Percentiles rank a stretch among this genome's conserved stretches.
Evolutionary conservation across 2,113 vertebrate species (phyloP).

Genomic region (Forbesichthys agassizii): DNA sequence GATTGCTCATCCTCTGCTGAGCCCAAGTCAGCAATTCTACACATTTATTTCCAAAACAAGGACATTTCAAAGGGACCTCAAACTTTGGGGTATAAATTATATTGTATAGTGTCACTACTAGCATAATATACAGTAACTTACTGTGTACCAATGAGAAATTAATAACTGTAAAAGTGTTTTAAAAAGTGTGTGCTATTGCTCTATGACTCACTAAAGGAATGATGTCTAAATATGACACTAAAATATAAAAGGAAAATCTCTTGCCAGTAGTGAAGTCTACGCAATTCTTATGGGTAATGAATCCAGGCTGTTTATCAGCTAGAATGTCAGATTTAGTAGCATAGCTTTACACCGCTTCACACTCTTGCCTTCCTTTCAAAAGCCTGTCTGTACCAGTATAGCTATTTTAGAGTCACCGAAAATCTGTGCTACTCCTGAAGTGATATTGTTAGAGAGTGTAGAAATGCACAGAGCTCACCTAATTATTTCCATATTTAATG

Average conservation of each 20-base stretch:
- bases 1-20: too few relatives aligned
- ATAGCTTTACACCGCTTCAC: slow-evolving; percentile 53
- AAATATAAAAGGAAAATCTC: slow-evolving; percentile 22
- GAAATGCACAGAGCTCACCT: slow-evolving; percentile 4
- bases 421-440: slow-evolving; percentile 13
- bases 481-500: slow-evolving; percentile 39
- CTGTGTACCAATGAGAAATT: too few relatives aligned
- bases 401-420: slow-evolving; percentile 32
- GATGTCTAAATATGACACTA: slow-evolving; percentile 41
- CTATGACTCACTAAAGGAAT: slow-evolving; percentile 35
- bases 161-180: background rate
- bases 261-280: slow-evolving; percentile 33
- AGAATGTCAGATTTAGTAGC: slow-evolving; percentile 54
- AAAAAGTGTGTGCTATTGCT: background rate
- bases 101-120: too few relatives aligned
- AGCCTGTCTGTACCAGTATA: slow-evolving; percentile 33
- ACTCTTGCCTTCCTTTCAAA: slow-evolving; percentile 24
- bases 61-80: too few relatives aligned
- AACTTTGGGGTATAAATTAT: too few relatives aligned
- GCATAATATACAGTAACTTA: too few relatives aligned
- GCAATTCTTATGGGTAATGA: slow-evolving; percentile 33
- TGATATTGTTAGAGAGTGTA: slow-evolving; percentile 1
- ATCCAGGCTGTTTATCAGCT: slow-evolving; percentile 56
- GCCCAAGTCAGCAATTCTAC: too few relatives aligned
- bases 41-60: too few relatives aligned